Base-by-base conservation (phyloP, 2,888 invertebrate species). In the Pristionchus exspectatus region DNA sequence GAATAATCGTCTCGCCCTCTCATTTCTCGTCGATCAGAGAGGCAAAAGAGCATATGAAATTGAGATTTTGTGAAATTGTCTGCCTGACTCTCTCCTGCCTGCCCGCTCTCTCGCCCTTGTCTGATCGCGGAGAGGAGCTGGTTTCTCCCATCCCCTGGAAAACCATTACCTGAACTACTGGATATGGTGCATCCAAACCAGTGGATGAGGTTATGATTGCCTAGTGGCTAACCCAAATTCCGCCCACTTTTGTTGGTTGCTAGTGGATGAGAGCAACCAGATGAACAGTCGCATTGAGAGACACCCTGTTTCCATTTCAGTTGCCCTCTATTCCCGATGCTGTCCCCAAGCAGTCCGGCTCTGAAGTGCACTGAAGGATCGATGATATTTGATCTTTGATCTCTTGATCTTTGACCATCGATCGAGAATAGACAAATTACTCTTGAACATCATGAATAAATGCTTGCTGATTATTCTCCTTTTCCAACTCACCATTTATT, bases 401-500 rank as follows among this genome's bases (percentile, higher is more conserved):
- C n/a, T n/a, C n/a, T n/a, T 63, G 63, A 63, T 24, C 63, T n/a
- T n/a, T n/a, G n/a, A n/a, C n/a, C 63, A 33, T 12, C 74, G 74
- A 74, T 27, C 74, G 74, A 38, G 27, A 27, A 77, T 77, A 30
- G 66, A 66, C 27, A 66, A 66, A 66, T 66, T 66, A 66, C 66
- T 66, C 66, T 27, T 66, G 59, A 59, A 66, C 27, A 27, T n/a
- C 27, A 66, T 27, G 66, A 66, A 66, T 66, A 66, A 66, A 66
- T 66, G 27, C n/a, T 66, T 66, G 66, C 66, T 66, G 66, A 66
- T 66, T 66, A 12, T 27, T 5, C 5, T 18, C 59, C 21, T 59
- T 59, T 59, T 4, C 24, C 24, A 59, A 14, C 14, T 56, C 14
- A 3, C 14, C 56, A 21, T 14, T 56, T 56, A 14, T 56, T 56